These are phyloP conservation scores for Pandion haliaetus DNA, from an alignment of 2,113 vertebrate species.

Conservation along the genomic window DNA sequence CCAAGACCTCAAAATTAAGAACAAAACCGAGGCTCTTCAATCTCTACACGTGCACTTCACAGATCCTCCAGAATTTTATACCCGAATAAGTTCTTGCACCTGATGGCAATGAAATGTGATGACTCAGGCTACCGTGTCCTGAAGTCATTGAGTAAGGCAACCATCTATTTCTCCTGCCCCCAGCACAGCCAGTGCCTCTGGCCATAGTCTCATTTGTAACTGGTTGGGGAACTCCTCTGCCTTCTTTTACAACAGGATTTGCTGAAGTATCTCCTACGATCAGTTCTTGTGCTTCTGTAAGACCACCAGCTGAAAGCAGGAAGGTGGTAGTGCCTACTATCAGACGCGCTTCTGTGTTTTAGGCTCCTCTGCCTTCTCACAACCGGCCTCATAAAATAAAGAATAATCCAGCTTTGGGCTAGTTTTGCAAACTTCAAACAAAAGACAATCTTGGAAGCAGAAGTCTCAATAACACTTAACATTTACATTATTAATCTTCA, in stretches of 20 bases:
- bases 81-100: background rate
- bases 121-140: background rate
- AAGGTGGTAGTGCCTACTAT: background rate
- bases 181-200: background rate
- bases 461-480: background rate
- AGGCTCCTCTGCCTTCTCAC: background rate
- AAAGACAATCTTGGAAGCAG: background rate
- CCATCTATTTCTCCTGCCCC: background rate
- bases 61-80: background rate
- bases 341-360: background rate
- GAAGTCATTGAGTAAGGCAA: background rate
- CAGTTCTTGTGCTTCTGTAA: background rate
- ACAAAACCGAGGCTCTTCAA: background rate
- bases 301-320: background rate
- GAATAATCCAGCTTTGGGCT: background rate
- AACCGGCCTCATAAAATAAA: background rate
- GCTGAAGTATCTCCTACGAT: background rate
- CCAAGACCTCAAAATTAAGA: background rate
- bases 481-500: background rate
- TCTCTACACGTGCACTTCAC: background rate
- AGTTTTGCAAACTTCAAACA: background rate
- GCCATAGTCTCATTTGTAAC: fast-evolving
- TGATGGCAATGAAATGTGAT: background rate
- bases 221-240: background rate
- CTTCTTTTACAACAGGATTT: background rate